Base-by-base conservation (phyloP, 2,797 vertebrate species). In the Siniperca scherzeri region DNA sequence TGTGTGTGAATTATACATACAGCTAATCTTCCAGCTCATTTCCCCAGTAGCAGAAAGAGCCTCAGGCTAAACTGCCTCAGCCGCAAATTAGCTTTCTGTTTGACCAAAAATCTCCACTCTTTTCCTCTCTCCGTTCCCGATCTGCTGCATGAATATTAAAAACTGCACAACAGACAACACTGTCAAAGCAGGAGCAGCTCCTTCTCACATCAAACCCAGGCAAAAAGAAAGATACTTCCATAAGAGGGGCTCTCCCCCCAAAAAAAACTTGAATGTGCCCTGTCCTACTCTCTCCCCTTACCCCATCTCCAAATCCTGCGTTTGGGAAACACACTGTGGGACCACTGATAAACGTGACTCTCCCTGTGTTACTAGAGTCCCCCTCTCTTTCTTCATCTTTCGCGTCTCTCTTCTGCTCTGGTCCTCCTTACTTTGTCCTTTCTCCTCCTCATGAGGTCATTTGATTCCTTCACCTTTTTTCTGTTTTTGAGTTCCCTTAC, bases 61-160 rank as follows among this genome's bases (percentile, higher is more conserved):
- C 94, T 89, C 83, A 60, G 93, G 95, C 92, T 93, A 91, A 92
- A 93, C 90, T 93, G 92, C 92, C 88, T 90, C 86, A 92, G 90
- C 87, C 83, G 78, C 93, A 95, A 95, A 95, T 95, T 92, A 93
- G 93, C 93, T 95, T 94, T 93, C 93, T 94, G 94, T 94, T 94
- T 95, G 93, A 95, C 94, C 94, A 94, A 92, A 94, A 93, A 89
- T 74, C 86, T 87, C 84, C 83, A 71, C 90, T 91, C 81, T 57
- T 86, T 89, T 89, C 87, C 82, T 78, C 83, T 86, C 85, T 86
- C 87, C 87, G 81, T 72, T 91, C 81, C 89, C 70, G 81, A 92
- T 93, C 88, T 87, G 85, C 87, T 78, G 85, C 88, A 95, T 94
- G 93, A 95, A 96, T 94, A 95, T 93, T 94, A 92, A 93, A 93